phyloP scores from a whole-genome alignment of 2,113 vertebrate species.

The Canis aureus region DNA sequence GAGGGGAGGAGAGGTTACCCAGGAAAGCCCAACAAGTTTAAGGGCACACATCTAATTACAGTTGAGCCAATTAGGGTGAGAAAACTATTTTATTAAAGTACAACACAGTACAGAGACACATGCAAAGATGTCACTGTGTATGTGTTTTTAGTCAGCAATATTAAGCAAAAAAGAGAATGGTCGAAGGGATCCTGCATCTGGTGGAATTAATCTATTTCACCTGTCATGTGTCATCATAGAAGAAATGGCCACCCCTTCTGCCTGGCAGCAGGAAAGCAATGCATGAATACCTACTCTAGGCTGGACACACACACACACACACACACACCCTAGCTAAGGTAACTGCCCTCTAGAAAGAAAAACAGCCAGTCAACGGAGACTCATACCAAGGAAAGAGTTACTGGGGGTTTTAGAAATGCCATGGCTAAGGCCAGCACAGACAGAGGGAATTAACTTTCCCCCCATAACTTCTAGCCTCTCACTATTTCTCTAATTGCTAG shows the following conservation, averaged over 20 bases:
- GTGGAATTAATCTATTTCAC: too few relatives aligned
- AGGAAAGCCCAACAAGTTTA: neutral
- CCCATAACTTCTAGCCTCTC: neutral
- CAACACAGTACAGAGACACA: neutral
- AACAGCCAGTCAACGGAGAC: neutral
- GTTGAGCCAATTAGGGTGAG: too few relatives aligned
- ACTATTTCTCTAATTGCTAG: neutral
- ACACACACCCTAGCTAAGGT: neutral
- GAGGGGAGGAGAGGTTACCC: rapidly evolving
- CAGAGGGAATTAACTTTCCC: neutral
- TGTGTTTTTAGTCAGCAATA: neutral
- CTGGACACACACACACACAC: too few relatives aligned
- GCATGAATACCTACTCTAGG: neutral
- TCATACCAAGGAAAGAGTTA: neutral
- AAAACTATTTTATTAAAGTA: neutral
- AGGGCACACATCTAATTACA: rapidly evolving
- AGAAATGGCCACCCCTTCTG: neutral
- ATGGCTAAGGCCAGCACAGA: rapidly evolving
- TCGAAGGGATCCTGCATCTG: neutral
- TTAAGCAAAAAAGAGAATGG: neutral
- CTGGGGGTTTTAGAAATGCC: neutral
- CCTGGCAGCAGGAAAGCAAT: neutral
- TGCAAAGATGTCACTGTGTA: neutral
- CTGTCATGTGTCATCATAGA: neutral
- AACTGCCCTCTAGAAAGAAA: neutral